These are phyloP conservation scores for Pyrgilauda ruficollis DNA, from an alignment of 2,113 vertebrate species.

Conservation along the genomic window DNA sequence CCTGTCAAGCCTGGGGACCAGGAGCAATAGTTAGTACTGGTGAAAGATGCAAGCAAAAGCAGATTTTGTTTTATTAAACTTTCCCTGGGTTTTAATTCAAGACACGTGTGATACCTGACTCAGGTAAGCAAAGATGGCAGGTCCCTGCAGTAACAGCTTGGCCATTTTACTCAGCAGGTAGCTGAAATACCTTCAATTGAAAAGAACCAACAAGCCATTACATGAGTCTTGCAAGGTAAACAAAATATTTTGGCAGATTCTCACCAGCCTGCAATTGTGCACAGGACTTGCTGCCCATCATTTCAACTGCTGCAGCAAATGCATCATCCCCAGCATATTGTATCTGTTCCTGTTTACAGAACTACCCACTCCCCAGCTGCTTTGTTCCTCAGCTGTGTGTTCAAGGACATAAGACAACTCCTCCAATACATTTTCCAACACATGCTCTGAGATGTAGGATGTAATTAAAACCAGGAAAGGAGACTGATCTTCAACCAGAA, in stretches of 20 bases:
- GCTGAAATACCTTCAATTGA: background rate
- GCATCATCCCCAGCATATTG: background rate
- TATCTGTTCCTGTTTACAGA: background rate
- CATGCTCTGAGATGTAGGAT: background rate
- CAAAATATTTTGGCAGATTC: background rate
- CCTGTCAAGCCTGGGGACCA: constrained; percentile 76
- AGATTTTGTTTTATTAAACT: background rate
- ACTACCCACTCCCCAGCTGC: background rate
- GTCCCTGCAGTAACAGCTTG: background rate
- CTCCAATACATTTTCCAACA: background rate
- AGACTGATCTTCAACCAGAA: background rate
- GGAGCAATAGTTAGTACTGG: background rate
- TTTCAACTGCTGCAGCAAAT: background rate
- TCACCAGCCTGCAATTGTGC: background rate
- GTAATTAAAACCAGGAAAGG: background rate
- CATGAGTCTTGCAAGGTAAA: background rate
- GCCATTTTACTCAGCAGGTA: background rate
- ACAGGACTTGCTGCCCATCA: background rate
- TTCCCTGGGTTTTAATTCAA: background rate
- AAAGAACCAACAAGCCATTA: background rate
- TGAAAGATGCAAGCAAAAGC: background rate
- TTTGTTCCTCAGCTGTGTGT: background rate
- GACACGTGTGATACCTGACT: background rate
- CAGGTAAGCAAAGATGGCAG: background rate
- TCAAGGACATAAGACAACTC: background rate